Evolutionary conservation across 2,888 invertebrate species (phyloP).

Genomic region (Ectobius pallidus): DNA sequence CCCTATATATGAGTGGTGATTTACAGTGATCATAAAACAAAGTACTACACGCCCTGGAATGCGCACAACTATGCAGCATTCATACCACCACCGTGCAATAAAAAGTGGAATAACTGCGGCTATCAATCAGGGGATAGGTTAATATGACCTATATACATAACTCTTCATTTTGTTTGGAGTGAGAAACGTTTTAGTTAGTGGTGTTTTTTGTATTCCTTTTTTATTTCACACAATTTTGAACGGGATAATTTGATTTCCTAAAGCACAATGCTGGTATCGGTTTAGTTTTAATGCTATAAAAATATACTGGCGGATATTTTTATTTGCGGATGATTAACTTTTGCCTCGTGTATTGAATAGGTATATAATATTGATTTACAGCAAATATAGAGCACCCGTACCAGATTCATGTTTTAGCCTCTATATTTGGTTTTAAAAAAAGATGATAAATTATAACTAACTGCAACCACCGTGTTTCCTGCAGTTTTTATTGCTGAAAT

Average conservation of each 20-base stretch:
- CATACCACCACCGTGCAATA: background rate
- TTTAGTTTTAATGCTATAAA: no score
- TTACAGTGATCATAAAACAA: constrained; percentile 12
- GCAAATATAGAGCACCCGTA: no score
- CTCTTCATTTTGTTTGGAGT: background rate
- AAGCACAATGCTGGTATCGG: no score
- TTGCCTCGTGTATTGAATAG: background rate
- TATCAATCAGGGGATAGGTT: background rate
- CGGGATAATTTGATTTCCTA: background rate
- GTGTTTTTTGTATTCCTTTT: background rate
- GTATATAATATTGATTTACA: no score
- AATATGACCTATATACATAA: background rate
- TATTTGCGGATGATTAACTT: background rate
- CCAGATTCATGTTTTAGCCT: no score
- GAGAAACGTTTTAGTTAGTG: no score
- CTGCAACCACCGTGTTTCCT: no score
- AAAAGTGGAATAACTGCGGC: background rate
- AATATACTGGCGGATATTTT: no score
- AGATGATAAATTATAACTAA: no score
- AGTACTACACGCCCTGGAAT: background rate
- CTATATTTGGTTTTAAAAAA: no score
- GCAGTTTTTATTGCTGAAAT: no score
- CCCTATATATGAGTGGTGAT: background rate
- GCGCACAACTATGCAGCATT: background rate
- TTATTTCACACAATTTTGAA: background rate